A percentile compares a stretch with the other conserved stretches of the same genome.
These are phyloP conservation scores for Allolobophora icterica DNA, from an alignment of 2,888 invertebrate species.

Conservation along the genomic window DNA sequence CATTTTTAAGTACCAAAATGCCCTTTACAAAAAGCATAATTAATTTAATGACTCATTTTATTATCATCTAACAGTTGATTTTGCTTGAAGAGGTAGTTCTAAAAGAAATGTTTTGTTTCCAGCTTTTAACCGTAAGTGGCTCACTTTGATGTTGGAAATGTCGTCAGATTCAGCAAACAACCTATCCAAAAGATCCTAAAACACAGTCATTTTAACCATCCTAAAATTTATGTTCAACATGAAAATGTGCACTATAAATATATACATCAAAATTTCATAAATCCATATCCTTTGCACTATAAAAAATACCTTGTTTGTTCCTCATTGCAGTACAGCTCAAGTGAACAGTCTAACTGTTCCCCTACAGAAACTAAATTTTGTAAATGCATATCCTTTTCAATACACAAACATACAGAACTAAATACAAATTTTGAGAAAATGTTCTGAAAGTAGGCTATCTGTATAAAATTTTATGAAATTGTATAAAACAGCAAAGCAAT, in stretches of 20 bases:
- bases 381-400: background rate
- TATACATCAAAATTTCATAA: too few species aligned
- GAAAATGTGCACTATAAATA: background rate
- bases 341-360: too few species aligned
- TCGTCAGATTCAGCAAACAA: background rate
- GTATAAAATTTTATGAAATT: background rate
- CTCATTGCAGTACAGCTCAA: too few species aligned
- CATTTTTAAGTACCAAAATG: background rate
- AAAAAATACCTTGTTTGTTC: background rate
- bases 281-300: too few species aligned
- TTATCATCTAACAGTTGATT: background rate
- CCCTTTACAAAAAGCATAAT: background rate
- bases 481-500: background rate
- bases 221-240: constrained; percentile 20
- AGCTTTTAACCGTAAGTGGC: constrained; percentile 37
- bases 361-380: too few species aligned
- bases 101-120: constrained; percentile 41
- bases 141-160: constrained; percentile 30
- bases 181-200: background rate
- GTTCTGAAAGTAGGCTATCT: background rate
- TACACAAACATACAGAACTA: background rate
- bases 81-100: constrained; percentile 15
- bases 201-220: constrained; percentile 29
- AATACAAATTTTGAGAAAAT: background rate
- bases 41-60: background rate